Evolutionary conservation across 2,888 invertebrate species (phyloP), one percentile per base, ranked within the genome.

Genomic region (Latrodectus hesperus): DNA sequence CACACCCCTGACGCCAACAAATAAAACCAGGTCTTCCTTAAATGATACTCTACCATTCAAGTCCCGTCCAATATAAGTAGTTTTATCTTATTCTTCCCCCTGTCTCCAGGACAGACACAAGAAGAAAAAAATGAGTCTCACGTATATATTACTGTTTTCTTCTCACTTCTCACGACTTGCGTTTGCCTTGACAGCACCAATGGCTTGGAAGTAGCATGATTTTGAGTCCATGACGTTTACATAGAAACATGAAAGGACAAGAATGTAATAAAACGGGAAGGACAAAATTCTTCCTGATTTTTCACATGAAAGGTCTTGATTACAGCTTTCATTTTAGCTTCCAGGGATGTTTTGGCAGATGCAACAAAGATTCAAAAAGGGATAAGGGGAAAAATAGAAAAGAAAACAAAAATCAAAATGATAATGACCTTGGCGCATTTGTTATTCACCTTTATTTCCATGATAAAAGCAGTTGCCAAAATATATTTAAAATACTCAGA

Each of bases 211-310:
- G 60, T n/a, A 6, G 60, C n/a, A 60, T 60, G 60, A 60, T 60
- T 60, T 60, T n/a, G 60, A 72, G 72, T 65, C 51, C 51, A 51
- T 72, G 80, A 55, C 64, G 72, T 80, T 80, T 80, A 65, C 78
- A 55, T 55, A 55, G 38, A 55, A 79, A 55, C 70, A 53, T 49
- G 17, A 55, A 60, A 55, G 53, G 70, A 70, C 52, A 51, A 79
- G 55, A 52, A 71, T 55, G 60, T 55, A 53, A 79, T 70, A 79
- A 71, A 70, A 79, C 22, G 71, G 55, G 10, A n/a, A 60, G 60
- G 60, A 60, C 14, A n/a, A n/a, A 16, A 60, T 60, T 60, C n/a
- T 6, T 6, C 60, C 12, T 12, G 60, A 60, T 60, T 60, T 60
- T n/a, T 60, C n/a, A 12, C n/a, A 12, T 60, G 14, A 16, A 60